A percentile compares a stretch with the other conserved stretches of the same genome.
phyloP scores from a whole-genome alignment of 2,797 vertebrate genomes.

The Pseudocheirus occidentalis region DNA sequence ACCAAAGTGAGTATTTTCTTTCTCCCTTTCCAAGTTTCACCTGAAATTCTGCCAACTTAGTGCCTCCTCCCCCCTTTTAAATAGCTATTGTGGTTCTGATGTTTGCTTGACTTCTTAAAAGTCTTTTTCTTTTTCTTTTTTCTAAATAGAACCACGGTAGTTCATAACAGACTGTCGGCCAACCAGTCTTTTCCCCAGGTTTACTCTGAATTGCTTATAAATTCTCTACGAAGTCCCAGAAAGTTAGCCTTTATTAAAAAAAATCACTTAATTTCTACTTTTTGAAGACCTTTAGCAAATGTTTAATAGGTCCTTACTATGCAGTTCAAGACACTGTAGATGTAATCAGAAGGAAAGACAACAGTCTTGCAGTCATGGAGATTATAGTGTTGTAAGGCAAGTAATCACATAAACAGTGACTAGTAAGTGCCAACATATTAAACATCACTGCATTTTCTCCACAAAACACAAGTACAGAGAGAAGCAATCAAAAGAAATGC shows the following conservation, averaged over 20 bases:
- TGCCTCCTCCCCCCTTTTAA: not conserved
- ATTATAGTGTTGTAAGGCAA: not conserved
- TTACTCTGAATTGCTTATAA: conserved; percentile 43
- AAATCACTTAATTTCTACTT: not conserved
- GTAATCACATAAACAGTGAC: not conserved
- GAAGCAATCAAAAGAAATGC: not conserved
- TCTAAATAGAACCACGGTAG: not conserved
- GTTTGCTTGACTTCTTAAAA: not conserved
- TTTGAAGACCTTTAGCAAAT: conserved; percentile 9
- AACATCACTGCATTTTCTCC: not conserved
- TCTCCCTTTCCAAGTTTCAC: not conserved
- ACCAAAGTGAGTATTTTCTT: not conserved
- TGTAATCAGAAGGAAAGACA: not conserved
- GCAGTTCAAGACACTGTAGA: not conserved
- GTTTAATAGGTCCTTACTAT: not conserved
- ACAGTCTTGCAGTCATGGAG: not conserved
- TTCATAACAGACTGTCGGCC: not conserved
- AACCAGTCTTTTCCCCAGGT: conserved; percentile 37
- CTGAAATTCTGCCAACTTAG: not conserved
- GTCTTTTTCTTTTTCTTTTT: not conserved
- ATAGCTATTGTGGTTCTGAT: not conserved
- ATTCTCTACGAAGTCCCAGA: conserved; percentile 11
- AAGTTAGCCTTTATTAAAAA: conserved; percentile 51
- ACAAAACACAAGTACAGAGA: not conserved
- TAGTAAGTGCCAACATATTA: not conserved